A percentile compares a stretch with the other conserved stretches of the same genome.
Conservation (phyloP, 2,113 vertebrate species). For the Corythornis vintsioides region DNA sequence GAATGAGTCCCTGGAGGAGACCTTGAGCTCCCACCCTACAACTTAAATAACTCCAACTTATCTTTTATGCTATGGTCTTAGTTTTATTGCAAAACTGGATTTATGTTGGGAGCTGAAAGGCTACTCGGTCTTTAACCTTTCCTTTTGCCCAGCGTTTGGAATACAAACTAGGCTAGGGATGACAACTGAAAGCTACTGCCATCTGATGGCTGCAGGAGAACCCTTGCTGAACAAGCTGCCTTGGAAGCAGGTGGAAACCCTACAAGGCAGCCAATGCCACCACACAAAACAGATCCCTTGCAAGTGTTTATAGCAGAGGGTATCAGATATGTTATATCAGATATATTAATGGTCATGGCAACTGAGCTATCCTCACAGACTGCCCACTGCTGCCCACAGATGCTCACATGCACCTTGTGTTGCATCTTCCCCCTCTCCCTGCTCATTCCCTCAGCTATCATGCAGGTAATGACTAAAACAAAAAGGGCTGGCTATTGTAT, state of each 20-base stretch:
- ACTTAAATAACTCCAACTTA: neutral
- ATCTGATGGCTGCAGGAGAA: neutral
- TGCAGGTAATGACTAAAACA: neutral
- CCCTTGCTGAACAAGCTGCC: neutral
- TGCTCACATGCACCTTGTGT: accelerated
- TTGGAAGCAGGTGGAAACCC: neutral
- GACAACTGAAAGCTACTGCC: slow-evolving; percentile 11
- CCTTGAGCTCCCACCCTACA: neutral
- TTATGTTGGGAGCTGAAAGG: neutral
- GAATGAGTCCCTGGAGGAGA: neutral
- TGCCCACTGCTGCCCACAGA: neutral
- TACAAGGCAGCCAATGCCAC: neutral
- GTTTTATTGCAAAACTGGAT: neutral
- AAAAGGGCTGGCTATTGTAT: neutral
- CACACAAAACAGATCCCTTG: neutral
- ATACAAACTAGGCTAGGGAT: neutral
- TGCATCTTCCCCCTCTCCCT: neutral
- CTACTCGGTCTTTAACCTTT: neutral
- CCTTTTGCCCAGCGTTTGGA: neutral
- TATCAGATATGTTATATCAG: no score
- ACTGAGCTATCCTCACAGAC: neutral
- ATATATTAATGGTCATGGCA: no score
- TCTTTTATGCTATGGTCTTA: neutral
- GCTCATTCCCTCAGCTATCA: neutral
- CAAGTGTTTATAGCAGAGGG: neutral